Evolutionary conservation across 1,140 invertebrate species (phyloP).

Genomic region (Wasmannia auropunctata): DNA sequence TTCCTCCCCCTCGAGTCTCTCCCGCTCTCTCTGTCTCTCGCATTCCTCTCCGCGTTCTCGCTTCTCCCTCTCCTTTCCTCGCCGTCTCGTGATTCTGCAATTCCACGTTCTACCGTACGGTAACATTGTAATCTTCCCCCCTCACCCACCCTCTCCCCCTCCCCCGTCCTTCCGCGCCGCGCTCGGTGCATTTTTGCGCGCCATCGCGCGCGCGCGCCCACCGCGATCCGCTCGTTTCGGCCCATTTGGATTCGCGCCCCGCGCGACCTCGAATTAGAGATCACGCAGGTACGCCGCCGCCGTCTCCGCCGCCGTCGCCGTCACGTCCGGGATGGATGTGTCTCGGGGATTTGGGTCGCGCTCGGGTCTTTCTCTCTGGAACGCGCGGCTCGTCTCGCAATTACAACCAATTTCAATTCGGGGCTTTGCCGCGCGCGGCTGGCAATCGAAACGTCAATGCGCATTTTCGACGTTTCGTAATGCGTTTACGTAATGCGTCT

Average conservation of each 20-base stretch:
- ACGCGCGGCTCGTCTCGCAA: slow-evolving; percentile 5
- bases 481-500: background rate
- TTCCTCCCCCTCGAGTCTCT: too few species aligned
- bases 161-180: slow-evolving; percentile 11
- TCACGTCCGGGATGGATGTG: slow-evolving; percentile 43
- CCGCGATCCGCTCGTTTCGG: slow-evolving; percentile 67
- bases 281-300: slow-evolving; percentile 63
- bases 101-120: slow-evolving; percentile 70
- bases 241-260: slow-evolving; percentile 73
- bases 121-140: slow-evolving; percentile 74
- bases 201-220: slow-evolving; percentile 60
- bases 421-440: background rate
- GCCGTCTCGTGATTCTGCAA: slow-evolving; percentile 67
- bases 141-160: background rate
- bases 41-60: slow-evolving; percentile 7
- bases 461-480: background rate
- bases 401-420: slow-evolving; percentile 22
- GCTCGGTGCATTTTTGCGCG: slow-evolving; percentile 66
- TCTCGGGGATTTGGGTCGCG: slow-evolving; percentile 23
- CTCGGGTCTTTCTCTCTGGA: slow-evolving; percentile 26
- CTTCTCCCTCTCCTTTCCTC: slow-evolving; percentile 48
- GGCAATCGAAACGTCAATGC: background rate
- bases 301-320: too few species aligned
- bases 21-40: slow-evolving; percentile 44
- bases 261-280: slow-evolving; percentile 66